phyloP scores from a whole-genome alignment of 2,888 invertebrate species.

The Teinopalpus imperialis region DNA sequence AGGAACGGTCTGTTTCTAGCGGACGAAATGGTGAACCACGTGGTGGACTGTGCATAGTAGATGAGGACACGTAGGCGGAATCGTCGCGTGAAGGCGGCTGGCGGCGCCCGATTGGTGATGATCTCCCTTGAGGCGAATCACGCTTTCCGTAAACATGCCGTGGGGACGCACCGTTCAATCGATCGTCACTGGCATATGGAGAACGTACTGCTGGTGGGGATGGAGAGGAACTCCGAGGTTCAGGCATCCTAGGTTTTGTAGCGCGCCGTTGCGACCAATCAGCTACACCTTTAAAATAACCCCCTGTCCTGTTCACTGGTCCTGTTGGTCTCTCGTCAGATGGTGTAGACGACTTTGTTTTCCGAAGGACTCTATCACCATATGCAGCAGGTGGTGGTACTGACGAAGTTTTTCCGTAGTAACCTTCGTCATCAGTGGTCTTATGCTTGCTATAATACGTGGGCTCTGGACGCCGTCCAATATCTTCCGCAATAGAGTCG shows the following conservation, averaged over 20 bases:
- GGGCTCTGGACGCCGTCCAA: slow-evolving; percentile 83
- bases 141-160: slow-evolving; percentile 70
- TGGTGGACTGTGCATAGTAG: slow-evolving; percentile 80
- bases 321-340: slow-evolving; percentile 74
- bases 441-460: slow-evolving; percentile 89
- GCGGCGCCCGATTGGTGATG: slow-evolving; percentile 68
- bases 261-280: slow-evolving; percentile 89
- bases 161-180: slow-evolving; percentile 64
- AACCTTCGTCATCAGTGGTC: slow-evolving; percentile 69
- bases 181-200: slow-evolving; percentile 67
- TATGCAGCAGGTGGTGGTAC: slow-evolving; percentile 71
- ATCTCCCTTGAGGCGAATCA: slow-evolving; percentile 67
- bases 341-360: slow-evolving; percentile 78
- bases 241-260: slow-evolving; percentile 75
- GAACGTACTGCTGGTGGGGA: slow-evolving; percentile 69
- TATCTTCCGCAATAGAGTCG: slow-evolving; percentile 85
- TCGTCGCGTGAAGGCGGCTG: slow-evolving; percentile 79
- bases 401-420: slow-evolving; percentile 69
- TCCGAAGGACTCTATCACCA: slow-evolving; percentile 71
- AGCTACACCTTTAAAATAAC: slow-evolving; percentile 88
- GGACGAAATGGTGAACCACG: slow-evolving; percentile 77
- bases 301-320: slow-evolving; percentile 68
- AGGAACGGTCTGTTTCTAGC: slow-evolving; percentile 66
- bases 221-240: slow-evolving; percentile 71
- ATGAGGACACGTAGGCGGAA: slow-evolving; percentile 81